Evolutionary conservation across 2,113 vertebrate species (phyloP).

Genomic region (Cyprinus carpio): DNA sequence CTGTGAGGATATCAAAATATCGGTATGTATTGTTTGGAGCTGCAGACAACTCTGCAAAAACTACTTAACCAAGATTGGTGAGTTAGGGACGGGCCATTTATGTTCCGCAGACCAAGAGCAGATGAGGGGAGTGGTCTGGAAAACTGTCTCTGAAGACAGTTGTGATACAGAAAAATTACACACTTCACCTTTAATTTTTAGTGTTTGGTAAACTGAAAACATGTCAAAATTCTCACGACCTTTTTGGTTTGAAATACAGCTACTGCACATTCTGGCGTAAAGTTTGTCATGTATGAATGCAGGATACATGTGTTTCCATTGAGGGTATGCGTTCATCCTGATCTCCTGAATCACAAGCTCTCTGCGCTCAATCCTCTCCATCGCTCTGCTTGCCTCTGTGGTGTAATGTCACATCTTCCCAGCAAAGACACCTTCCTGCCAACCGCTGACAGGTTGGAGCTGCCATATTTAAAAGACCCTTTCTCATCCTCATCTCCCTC

Average conservation of each 20-base stretch:
- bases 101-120: too few relatives aligned
- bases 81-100: not conserved
- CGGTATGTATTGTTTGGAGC: too few relatives aligned
- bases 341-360: constrained; percentile 96
- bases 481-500: constrained; percentile 67
- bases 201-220: not conserved
- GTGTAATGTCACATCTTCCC: constrained; percentile 80
- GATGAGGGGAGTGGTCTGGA: not conserved
- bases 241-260: constrained; percentile 12
- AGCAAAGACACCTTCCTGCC: constrained; percentile 71
- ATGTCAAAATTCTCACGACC: not conserved
- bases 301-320: constrained; percentile 70
- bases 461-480: constrained; percentile 66
- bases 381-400: constrained; percentile 82
- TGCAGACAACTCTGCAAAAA: not conserved
- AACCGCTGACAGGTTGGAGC: constrained; percentile 74
- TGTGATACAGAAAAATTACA: too few relatives aligned
- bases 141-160: not conserved
- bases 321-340: constrained; percentile 90
- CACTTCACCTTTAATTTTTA: not conserved
- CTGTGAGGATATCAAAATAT: not conserved
- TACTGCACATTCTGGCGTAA: constrained; percentile 27
- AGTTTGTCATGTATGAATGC: constrained; percentile 25
- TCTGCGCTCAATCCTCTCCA: constrained; percentile 89
- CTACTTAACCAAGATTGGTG: not conserved